Conservation (phyloP, 2,797 vertebrate genomes). For the Caiman crocodilus region DNA sequence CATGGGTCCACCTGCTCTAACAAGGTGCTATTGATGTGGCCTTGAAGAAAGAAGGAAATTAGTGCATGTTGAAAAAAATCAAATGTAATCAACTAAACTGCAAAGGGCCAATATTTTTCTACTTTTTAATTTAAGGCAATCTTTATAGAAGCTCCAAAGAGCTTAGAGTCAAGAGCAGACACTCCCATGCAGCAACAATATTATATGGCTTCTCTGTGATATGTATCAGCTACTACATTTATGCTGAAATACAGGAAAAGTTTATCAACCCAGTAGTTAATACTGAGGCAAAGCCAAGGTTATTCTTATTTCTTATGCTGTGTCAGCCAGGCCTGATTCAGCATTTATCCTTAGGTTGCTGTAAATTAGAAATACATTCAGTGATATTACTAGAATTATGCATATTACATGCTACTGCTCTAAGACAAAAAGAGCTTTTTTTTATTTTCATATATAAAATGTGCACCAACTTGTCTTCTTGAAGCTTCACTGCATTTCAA, state of each 20-base stretch:
- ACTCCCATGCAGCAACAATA: not conserved
- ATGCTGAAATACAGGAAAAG: not conserved
- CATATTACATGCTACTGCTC: not conserved
- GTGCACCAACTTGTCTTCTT: not conserved
- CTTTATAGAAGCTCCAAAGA: not conserved
- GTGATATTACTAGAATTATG: not conserved
- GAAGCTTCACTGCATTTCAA: not conserved
- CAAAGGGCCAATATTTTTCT: not conserved
- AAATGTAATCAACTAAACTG: accelerated
- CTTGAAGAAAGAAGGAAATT: not conserved
- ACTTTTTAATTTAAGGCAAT: not conserved
- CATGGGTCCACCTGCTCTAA: accelerated
- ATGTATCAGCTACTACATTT: not conserved
- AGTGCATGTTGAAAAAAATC: not conserved
- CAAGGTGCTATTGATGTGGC: not conserved
- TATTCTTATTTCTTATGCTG: not conserved
- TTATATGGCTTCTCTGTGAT: not conserved
- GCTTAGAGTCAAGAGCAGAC: not conserved
- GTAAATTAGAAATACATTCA: not conserved
- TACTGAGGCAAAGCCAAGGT: not conserved
- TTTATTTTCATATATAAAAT: not conserved
- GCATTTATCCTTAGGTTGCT: not conserved
- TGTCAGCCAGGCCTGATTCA: not conserved
- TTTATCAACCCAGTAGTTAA: not conserved
- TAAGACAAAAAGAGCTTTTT: too few relatives aligned